These are phyloP conservation scores for Epinephelus lanceolatus DNA, from an alignment of 2,113 vertebrate genomes.

Conservation along the genomic window DNA sequence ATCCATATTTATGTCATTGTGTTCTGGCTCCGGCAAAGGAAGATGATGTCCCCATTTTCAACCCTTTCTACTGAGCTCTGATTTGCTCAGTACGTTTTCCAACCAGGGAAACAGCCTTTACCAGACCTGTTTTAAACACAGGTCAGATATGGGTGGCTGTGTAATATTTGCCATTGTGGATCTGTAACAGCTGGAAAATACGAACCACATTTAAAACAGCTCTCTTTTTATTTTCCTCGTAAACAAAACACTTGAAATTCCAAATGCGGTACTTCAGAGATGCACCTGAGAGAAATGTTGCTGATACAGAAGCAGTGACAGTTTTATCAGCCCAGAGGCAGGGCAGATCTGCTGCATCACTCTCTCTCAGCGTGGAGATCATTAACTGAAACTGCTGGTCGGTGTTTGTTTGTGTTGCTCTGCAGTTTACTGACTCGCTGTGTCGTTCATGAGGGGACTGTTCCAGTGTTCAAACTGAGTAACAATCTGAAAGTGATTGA, in stretches of 20 bases:
- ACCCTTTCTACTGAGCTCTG: neutral
- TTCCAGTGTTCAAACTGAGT: neutral
- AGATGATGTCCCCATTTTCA: neutral
- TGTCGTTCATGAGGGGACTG: neutral
- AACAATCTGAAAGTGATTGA: neutral
- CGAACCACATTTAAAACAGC: neutral
- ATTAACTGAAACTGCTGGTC: neutral
- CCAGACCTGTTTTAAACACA: neutral
- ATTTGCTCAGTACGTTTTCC: neutral
- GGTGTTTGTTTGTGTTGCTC: neutral
- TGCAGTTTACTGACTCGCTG: neutral
- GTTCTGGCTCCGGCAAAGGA: too few relatives aligned
- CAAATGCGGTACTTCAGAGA: neutral
- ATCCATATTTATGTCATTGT: neutral
- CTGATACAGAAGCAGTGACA: neutral
- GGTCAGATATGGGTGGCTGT: neutral
- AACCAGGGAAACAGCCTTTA: neutral
- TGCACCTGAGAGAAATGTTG: neutral
- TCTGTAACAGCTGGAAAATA: neutral
- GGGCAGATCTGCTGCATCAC: conserved; percentile 6
- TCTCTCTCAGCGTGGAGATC: neutral
- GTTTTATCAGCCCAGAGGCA: neutral
- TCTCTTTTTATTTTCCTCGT: neutral
- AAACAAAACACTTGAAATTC: neutral
- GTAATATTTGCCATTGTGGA: neutral